Base-by-base conservation (phyloP, 2,888 invertebrate genomes). In the Hydrotaea cyrtoneurina region DNA sequence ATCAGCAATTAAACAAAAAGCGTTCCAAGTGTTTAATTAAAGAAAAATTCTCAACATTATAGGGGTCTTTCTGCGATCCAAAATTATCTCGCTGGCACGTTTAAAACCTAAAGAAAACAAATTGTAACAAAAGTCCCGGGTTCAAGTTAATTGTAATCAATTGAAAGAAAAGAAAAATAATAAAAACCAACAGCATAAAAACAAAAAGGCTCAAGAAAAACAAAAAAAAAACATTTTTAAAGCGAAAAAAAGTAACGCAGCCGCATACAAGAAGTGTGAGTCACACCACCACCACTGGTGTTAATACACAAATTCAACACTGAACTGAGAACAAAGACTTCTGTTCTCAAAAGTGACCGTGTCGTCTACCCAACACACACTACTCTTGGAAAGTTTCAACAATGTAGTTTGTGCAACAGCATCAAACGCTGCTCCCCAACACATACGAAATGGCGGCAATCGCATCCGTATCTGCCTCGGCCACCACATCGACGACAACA, bases 81-180 rank as follows among this genome's bases (percentile, higher is more conserved):
- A 43, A 66, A 39, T 19, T 19, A 66, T 59, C 76, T n/a, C 13
- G n/a, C n/a, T 15, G n/a, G n/a, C 8, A 15, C 50, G 15, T 69
- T 59, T 76, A 76, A 81, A 66, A 76, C 62, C 26, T 39, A 36
- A n/a, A 66, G 36, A 62, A 71, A 53, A 39, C n/a, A 43, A 75
- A 64, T 26, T 39, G 19, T 59, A 75, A 46, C 62, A 46, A 62
- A 21, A 69, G 72, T 43, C 50, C 74, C n/a, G 17, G 62, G 62
- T 82, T 85, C 82, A 76, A 57, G 62, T 82, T 80, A 85, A 85
- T 85, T 85, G 79, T 80, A 77, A 85, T 82, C 85, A 85, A 85
- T 85, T 85, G 80, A 84, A 57, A 80, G n/a, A 53, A n/a, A 66
- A 55, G 19, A 50, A 66, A 53, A 26, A 13, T 23, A 76, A n/a